These are phyloP conservation scores for Bombus sylvicola DNA, from an alignment of 1,140 invertebrate genomes.

Conservation along the genomic window DNA sequence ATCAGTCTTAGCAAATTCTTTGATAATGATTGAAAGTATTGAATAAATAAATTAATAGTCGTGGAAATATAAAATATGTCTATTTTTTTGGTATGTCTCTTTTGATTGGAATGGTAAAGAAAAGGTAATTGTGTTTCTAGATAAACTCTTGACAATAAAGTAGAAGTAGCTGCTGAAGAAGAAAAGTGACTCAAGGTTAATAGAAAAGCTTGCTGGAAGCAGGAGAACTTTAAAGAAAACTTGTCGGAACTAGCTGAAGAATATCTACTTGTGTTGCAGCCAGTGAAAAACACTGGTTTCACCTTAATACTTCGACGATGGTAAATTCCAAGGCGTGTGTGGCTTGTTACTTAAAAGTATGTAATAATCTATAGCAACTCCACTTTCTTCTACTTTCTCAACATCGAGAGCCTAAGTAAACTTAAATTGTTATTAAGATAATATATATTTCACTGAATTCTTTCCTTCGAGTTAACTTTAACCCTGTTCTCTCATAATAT, in stretches of 20 bases:
- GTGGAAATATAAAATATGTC: no score
- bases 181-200: constrained; percentile 17
- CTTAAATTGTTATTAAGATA: no score
- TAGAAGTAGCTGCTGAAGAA: neutral
- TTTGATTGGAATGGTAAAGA: no score
- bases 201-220: constrained; percentile 9
- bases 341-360: neutral
- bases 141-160: no score
- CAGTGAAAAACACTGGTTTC: constrained; percentile 11
- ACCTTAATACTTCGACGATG: neutral
- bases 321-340: no score
- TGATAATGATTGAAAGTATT: no score
- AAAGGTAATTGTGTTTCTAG: no score
- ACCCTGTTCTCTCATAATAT: neutral
- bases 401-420: no score
- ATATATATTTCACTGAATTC: neutral
- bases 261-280: neutral
- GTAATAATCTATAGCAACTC: neutral
- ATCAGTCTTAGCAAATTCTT: no score
- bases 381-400: neutral
- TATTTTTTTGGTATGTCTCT: no score
- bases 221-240: constrained; percentile 1
- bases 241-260: constrained; percentile 20
- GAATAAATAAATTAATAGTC: no score
- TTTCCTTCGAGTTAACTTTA: neutral